Evolutionary conservation across 2,888 invertebrate species (phyloP), one percentile per base, ranked within the genome.

Genomic region (Antheraea assamensis): DNA sequence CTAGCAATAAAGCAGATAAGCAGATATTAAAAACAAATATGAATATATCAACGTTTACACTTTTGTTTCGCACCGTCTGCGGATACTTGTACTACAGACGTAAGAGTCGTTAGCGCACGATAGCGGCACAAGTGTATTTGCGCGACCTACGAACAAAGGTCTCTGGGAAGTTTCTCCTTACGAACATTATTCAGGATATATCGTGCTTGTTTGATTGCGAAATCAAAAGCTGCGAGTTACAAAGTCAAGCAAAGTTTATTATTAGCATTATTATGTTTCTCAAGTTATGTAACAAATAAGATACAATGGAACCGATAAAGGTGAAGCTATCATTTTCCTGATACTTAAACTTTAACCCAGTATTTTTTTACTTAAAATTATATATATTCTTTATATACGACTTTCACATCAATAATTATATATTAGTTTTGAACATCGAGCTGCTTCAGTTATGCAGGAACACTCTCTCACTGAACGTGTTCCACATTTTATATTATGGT

Each of bases 31-130:
- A 71, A 52, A 31, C 30, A 52, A 71, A 71, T 21, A 71, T 31
- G 30, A 19, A 49, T 55, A 58, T 58, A 21, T 10, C 71, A 72
- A 47, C 75, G 75, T 78, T 30, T 21, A 72, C 76, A 75, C 77
- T 77, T 77, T 74, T 77, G 75, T 75, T 61, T 74, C 49, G 70
- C 61, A 70, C 71, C 76, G 75, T 76, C 52, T 66, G 74, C 73
- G 75, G 76, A 78, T 78, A 80, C 76, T 78, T 77, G 79, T 78
- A 80, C 76, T 77, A 74, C 78, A 78, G 81, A 81, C 82, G 80
- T 75, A 71, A 76, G 78, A 79, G 78, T 85, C 81, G 83, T 87
- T 85, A 84, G 82, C 77, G 76, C 72, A 76, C 79, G 79, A 83
- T 81, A 81, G 77, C 76, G 73, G 74, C 74, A 79, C 78, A 78